phyloP scores from a whole-genome alignment of 2,797 vertebrate species.

The Hybognathus amarus region DNA sequence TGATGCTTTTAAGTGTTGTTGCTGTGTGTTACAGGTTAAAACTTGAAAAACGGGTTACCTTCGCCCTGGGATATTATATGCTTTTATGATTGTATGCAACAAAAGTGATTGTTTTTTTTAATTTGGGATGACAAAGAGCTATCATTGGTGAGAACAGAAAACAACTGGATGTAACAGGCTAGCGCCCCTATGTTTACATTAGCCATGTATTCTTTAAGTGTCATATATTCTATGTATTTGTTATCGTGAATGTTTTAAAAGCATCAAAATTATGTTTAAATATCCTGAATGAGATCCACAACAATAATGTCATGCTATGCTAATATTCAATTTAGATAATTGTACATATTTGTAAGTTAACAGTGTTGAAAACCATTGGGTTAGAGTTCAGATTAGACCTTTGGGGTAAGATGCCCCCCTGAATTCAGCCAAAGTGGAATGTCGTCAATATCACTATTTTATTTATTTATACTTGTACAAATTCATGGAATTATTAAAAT shows the following conservation, averaged over 20 bases:
- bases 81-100: slow-evolving; percentile 44
- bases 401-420: background rate
- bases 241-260: slow-evolving; percentile 30
- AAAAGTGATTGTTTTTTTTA: slow-evolving; percentile 12
- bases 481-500: background rate
- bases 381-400: background rate
- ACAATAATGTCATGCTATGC: background rate
- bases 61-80: background rate
- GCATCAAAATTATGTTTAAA: background rate
- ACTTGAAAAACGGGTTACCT: slow-evolving; percentile 6
- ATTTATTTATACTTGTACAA: background rate
- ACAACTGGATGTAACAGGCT: slow-evolving; percentile 8
- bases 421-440: background rate
- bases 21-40: slow-evolving; percentile 19
- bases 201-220: slow-evolving; percentile 16
- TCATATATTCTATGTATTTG: background rate
- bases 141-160: background rate
- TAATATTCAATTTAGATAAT: background rate
- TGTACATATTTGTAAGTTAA: background rate
- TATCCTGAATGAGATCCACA: background rate
- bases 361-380: background rate
- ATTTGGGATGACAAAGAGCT: slow-evolving; percentile 4
- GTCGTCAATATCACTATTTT: background rate
- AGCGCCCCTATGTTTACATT: background rate
- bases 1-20: slow-evolving; percentile 29